Evolutionary conservation across 1,140 invertebrate species (phyloP).

Genomic region (Panulirus ornatus): DNA sequence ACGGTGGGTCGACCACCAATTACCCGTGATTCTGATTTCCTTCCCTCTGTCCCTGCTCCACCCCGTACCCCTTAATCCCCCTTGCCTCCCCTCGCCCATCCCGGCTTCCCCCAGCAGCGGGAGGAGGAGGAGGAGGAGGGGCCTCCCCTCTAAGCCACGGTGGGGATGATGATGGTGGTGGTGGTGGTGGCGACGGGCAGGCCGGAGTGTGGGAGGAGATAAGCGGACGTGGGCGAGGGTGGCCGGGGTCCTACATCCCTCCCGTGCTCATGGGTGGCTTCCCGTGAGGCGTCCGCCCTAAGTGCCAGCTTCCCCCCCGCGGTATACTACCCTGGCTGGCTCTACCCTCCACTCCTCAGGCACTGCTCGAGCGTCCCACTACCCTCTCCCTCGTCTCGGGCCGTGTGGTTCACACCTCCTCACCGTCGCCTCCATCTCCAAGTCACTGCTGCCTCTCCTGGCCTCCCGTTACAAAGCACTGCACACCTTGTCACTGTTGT

Average conservation of each 20-base stretch:
- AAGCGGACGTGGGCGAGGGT: not conserved
- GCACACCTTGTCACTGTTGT: not conserved
- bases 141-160: no score
- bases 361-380: no score
- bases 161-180: no score
- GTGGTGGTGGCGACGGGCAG: not conserved
- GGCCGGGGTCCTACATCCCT: not conserved
- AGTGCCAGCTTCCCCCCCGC: not conserved
- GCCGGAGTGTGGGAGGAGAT: not conserved
- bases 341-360: no score
- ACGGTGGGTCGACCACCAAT: not conserved
- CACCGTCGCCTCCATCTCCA: not conserved
- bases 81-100: not conserved
- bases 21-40: not conserved
- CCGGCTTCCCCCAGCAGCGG: not conserved
- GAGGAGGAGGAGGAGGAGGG: no score
- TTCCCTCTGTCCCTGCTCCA: not conserved
- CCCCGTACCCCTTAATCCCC: not conserved
- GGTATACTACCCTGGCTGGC: not conserved
- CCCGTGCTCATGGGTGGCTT: conserved; percentile 3
- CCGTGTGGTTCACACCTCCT: no score
- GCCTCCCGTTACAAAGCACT: no score
- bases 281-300: not conserved
- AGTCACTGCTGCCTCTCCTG: no score
- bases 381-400: not conserved